Evolutionary conservation across 2,113 vertebrate genomes (phyloP).

Genomic region (Cinclus mexicanus): DNA sequence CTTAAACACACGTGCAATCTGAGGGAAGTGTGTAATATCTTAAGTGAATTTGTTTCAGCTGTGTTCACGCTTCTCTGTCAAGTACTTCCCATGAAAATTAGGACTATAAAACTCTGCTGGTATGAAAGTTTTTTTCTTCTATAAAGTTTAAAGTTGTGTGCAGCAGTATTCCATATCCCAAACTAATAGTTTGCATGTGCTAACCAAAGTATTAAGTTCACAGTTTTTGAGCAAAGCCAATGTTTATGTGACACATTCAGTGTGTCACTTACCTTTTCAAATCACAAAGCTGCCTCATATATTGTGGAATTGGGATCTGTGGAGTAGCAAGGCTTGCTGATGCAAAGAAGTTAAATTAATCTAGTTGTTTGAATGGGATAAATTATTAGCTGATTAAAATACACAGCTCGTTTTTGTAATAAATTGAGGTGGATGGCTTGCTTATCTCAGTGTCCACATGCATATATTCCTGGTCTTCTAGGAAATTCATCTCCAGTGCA

Average conservation of each 20-base stretch:
- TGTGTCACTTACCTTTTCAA: background rate
- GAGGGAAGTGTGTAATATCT: background rate
- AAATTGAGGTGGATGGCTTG: background rate
- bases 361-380: background rate
- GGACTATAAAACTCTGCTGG: background rate
- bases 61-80: conserved; percentile 9
- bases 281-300: background rate
- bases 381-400: background rate
- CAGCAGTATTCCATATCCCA: background rate
- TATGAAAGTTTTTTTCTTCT: background rate
- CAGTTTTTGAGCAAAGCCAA: background rate
- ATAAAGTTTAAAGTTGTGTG: background rate
- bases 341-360: background rate
- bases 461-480: background rate
- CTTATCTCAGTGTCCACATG: background rate
- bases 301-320: background rate
- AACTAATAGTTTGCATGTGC: background rate
- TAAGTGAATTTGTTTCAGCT: conserved; percentile 53
- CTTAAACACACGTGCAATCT: background rate
- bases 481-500: background rate
- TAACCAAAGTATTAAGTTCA: background rate
- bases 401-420: background rate
- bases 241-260: background rate
- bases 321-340: background rate
- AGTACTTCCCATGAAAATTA: conserved; percentile 32